phyloP scores from a whole-genome alignment of 2,888 invertebrate species.

The Plebejus anna region DNA sequence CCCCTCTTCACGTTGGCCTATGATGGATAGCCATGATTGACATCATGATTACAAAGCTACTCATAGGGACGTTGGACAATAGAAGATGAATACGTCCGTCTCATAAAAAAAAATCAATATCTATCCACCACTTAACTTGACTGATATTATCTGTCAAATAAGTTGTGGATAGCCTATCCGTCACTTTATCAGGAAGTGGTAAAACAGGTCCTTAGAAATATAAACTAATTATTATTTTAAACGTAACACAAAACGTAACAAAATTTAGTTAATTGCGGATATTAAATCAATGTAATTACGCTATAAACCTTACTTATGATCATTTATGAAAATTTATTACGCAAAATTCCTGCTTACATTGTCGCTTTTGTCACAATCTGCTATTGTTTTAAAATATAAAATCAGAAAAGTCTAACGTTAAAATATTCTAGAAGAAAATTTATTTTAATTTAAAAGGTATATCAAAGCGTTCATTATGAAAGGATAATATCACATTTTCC shows the following conservation, averaged over 20 bases:
- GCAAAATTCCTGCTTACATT: neutral
- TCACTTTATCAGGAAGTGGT: no score
- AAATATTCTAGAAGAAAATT: neutral
- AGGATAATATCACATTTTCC: neutral
- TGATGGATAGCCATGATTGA: conserved; percentile 41
- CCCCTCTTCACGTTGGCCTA: conserved; percentile 49
- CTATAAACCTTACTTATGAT: conserved; percentile 39
- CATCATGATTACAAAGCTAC: no score
- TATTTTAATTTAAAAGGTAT: neutral
- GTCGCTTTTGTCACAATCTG: neutral
- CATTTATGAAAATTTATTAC: neutral
- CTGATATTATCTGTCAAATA: no score
- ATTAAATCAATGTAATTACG: conserved; percentile 46
- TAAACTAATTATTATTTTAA: no score
- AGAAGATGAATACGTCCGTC: no score
- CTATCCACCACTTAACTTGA: no score
- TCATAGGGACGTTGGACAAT: no score
- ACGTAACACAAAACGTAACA: neutral
- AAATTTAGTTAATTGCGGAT: neutral
- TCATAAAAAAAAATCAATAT: no score
- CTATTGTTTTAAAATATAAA: neutral
- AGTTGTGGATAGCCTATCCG: no score
- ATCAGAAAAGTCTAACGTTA: neutral
- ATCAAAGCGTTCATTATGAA: neutral
- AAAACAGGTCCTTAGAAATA: no score